Base-by-base conservation (phyloP, 37 sponge, comb jelly and placozoan species). In the Bolinopsis microptera region DNA sequence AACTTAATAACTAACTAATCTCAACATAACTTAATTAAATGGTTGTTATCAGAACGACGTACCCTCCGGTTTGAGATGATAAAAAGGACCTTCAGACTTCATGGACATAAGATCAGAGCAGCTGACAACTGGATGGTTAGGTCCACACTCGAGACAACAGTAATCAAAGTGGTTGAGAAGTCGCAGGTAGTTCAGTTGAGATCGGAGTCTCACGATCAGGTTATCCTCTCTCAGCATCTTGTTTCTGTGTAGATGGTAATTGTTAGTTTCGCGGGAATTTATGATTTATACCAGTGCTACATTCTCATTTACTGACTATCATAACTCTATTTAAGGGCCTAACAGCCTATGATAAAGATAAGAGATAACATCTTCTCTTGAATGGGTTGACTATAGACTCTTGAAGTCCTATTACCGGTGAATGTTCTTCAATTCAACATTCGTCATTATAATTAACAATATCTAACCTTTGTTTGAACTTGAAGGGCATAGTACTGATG, bases 401-500 rank as follows among this genome's bases (percentile, higher is more conserved):
- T n/a, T n/a, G n/a, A n/a, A n/a, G n/a, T n/a, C n/a, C n/a, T n/a
- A n/a, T n/a, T n/a, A n/a, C n/a, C n/a, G n/a, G n/a, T n/a, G n/a
- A n/a, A n/a, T n/a, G n/a, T n/a, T n/a, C n/a, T n/a, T n/a, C n/a
- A n/a, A n/a, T n/a, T n/a, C n/a, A n/a, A n/a, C 68, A 67, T 67
- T 67, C 18, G 18, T 67, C 24, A n/a, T n/a, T n/a, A n/a, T n/a
- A n/a, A n/a, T n/a, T n/a, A n/a, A n/a, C n/a, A n/a, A n/a, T n/a
- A n/a, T 13, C 61, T 48, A 48, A 82, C 83, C 83, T 82, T 35
- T 82, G 38, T 23, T 82, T 18, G 38, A 35, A 82, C 24, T 18
- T 35, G 83, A 82, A 82, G 8, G 83, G 83, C 83, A 82, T 82
- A 31, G 83, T 35, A 8, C 32, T 23, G 35, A 82, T 82, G 3